A percentile compares a stretch with the other conserved stretches of the same genome.
Evolutionary conservation across 2,113 vertebrate genomes (phyloP).

Genomic region (Actenoides hombroni): DNA sequence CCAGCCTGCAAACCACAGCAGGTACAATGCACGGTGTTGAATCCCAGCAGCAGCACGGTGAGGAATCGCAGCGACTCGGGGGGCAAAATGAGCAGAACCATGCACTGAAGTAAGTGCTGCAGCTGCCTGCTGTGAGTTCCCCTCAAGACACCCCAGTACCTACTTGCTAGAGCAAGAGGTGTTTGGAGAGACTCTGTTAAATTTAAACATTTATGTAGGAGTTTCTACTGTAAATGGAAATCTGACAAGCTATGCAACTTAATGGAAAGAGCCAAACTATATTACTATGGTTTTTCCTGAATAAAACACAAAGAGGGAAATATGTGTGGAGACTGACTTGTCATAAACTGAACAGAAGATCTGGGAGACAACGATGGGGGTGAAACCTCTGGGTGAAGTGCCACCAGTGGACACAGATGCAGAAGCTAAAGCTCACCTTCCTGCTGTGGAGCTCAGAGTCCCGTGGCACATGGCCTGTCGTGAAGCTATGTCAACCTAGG

Average conservation of each 20-base stretch:
- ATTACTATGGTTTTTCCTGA: background rate
- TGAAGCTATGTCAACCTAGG: background rate
- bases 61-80: background rate
- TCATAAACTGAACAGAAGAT: background rate
- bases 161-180: background rate
- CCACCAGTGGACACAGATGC: background rate
- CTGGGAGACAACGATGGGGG: background rate
- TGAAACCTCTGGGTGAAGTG: background rate
- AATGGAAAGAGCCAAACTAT: background rate
- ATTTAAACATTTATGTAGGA: background rate
- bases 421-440: background rate
- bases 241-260: background rate
- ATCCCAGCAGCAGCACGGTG: rapidly evolving
- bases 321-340: background rate
- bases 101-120: background rate
- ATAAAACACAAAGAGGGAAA: background rate
- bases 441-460: background rate
- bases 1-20: background rate
- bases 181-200: background rate
- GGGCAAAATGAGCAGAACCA: background rate
- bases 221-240: background rate
- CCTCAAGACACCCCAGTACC: background rate
- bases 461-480: background rate
- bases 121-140: background rate
- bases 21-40: background rate